Evolutionary conservation across 2,113 vertebrate genomes (phyloP).

Genomic region (Aptenodytes patagonicus): DNA sequence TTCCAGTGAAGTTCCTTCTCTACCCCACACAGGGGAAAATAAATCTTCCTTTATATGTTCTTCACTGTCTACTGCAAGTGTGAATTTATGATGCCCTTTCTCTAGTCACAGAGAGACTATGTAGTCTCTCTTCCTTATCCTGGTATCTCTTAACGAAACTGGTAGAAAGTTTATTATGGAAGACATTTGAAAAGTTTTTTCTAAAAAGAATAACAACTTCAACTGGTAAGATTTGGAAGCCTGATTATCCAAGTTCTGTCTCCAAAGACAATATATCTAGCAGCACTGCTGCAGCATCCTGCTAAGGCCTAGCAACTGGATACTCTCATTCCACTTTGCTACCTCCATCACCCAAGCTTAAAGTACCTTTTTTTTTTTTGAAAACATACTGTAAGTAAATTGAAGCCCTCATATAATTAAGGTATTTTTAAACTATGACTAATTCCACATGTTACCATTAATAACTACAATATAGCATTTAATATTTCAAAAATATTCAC

Average conservation of each 20-base stretch:
- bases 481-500: background rate
- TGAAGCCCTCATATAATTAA: background rate
- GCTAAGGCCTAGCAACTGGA: background rate
- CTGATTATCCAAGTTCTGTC: background rate
- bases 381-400: background rate
- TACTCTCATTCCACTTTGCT: background rate
- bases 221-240: background rate
- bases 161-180: background rate
- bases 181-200: background rate
- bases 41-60: background rate
- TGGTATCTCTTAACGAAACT: background rate
- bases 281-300: background rate
- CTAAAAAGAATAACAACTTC: background rate
- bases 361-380: background rate
- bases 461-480: background rate
- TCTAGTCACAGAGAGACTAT: background rate
- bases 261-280: background rate
- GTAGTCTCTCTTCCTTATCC: background rate
- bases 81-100: background rate
- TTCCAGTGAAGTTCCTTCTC: background rate
- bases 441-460: background rate
- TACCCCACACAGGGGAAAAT: background rate
- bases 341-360: background rate
- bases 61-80: background rate
- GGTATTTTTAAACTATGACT: background rate